These are phyloP conservation scores for Heteromyza rotundicornis DNA, from an alignment of 2,888 invertebrate species.

Conservation along the genomic window DNA sequence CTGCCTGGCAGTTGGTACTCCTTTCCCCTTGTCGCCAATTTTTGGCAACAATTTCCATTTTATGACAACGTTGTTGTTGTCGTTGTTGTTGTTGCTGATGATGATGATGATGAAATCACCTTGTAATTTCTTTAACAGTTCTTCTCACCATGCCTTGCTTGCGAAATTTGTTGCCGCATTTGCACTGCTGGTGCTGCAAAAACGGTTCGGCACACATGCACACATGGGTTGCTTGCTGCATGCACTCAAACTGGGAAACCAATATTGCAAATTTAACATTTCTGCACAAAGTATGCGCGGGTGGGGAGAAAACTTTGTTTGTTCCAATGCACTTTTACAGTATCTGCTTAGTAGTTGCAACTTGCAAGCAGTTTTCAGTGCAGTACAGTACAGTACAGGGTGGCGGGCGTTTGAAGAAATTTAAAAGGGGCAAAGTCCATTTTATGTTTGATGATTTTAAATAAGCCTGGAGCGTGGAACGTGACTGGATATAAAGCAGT, in stretches of 20 bases:
- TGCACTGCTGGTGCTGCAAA: background rate
- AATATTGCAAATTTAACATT: background rate
- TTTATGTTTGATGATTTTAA: no score
- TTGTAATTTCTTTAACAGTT: conserved; percentile 55
- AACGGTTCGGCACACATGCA: background rate
- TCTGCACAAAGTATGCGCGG: no score
- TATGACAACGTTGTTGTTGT: background rate
- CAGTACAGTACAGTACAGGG: no score
- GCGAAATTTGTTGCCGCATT: background rate
- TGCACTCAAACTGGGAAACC: background rate
- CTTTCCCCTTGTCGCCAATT: conserved; percentile 40
- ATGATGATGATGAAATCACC: conserved; percentile 34
- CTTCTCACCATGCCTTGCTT: conserved; percentile 31
- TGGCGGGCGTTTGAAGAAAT: no score
- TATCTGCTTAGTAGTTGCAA: background rate
- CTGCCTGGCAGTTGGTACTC: no score
- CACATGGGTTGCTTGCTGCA: background rate
- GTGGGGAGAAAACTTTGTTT: background rate
- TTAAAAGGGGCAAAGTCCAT: no score
- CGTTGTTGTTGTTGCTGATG: background rate
- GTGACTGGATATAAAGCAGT: no score
- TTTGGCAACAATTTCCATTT: conserved; percentile 39
- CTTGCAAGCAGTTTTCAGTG: no score
- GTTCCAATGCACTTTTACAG: background rate
- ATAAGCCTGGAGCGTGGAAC: no score